Evolutionary conservation across 2,888 invertebrate species (phyloP).

Genomic region (Tinea semifulvella): DNA sequence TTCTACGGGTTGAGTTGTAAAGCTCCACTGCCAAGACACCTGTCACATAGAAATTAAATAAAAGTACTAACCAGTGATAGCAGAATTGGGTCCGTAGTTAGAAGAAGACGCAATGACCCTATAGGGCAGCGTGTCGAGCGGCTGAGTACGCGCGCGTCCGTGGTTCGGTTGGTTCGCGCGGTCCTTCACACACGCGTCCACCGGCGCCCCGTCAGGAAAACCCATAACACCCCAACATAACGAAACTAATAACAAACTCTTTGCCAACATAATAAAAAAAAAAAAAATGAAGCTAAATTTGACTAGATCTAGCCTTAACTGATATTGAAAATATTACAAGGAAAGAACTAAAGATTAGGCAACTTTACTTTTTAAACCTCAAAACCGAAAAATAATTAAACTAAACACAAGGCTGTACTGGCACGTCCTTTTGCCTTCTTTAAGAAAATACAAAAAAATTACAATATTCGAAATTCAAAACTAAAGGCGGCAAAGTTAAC

Average conservation of each 20-base stretch:
- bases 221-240: conserved; percentile 46
- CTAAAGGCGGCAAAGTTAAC: conserved; percentile 22
- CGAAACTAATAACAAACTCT: conserved; percentile 22
- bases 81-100: conserved; percentile 72
- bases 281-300: too few relatives aligned
- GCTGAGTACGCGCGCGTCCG: conserved; percentile 75
- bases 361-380: too few relatives aligned
- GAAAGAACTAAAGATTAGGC: too few relatives aligned
- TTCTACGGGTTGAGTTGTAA: too few relatives aligned
- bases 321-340: too few relatives aligned
- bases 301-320: too few relatives aligned
- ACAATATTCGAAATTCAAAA: neutral
- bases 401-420: too few relatives aligned
- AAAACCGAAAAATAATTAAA: too few relatives aligned
- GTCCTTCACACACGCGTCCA: conserved; percentile 81
- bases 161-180: conserved; percentile 81
- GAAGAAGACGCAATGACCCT: conserved; percentile 72
- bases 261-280: neutral
- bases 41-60: conserved; percentile 4
- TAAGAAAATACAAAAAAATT: too few relatives aligned
- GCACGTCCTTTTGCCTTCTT: too few relatives aligned
- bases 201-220: conserved; percentile 85
- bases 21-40: too few relatives aligned
- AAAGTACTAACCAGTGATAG: conserved; percentile 70
- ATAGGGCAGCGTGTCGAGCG: conserved; percentile 71